Evolutionary conservation across 1,140 invertebrate species (phyloP).

Genomic region (Meloidogyne hapla): DNA sequence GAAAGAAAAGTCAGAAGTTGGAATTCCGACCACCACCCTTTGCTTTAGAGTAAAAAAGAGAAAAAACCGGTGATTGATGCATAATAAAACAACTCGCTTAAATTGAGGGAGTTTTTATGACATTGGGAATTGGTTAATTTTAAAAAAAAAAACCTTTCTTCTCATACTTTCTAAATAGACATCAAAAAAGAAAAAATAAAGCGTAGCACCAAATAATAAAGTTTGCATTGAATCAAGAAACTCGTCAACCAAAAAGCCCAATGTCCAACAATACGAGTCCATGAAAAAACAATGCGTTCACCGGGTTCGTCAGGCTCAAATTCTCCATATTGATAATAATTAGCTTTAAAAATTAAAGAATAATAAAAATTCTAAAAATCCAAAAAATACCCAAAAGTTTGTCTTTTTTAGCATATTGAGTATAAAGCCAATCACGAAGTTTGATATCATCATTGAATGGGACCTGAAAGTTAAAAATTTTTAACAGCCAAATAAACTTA

Average conservation of each 20-base stretch:
- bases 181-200: slow-evolving; percentile 25
- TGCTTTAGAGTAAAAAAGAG: too few relatives aligned
- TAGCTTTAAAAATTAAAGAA: slow-evolving; percentile 42
- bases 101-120: too few relatives aligned
- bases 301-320: slow-evolving; percentile 55
- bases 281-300: slow-evolving; percentile 51
- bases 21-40: too few relatives aligned
- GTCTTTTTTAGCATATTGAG: slow-evolving; percentile 66
- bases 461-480: slow-evolving; percentile 43
- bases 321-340: slow-evolving; percentile 55
- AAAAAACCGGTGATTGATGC: too few relatives aligned
- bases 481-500: neutral
- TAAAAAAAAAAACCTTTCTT: neutral
- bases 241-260: slow-evolving; percentile 58
- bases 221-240: slow-evolving; percentile 51
- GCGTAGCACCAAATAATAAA: slow-evolving; percentile 57
- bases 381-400: slow-evolving; percentile 1
- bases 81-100: too few relatives aligned
- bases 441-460: slow-evolving; percentile 62
- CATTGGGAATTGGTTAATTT: too few relatives aligned
- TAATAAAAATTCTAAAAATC: too few relatives aligned
- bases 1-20: too few relatives aligned
- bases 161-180: neutral
- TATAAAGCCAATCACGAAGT: slow-evolving; percentile 65
- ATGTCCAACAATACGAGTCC: slow-evolving; percentile 58